These are phyloP conservation scores for Cygnus olor DNA, from an alignment of 2,797 vertebrate genomes.

Conservation along the genomic window DNA sequence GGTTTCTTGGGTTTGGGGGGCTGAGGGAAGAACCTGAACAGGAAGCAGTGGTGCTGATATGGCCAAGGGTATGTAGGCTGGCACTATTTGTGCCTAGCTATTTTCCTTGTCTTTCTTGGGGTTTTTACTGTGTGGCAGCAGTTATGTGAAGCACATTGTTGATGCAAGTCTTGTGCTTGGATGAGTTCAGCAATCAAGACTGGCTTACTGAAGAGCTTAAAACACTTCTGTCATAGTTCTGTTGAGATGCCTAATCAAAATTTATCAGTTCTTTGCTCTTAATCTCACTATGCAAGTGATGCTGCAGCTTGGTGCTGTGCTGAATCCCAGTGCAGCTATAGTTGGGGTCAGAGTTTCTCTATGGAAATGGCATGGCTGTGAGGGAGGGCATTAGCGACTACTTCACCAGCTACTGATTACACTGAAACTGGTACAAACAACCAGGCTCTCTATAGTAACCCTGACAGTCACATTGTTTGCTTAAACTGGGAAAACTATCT, in stretches of 20 bases:
- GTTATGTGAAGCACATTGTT: neutral
- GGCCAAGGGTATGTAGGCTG: neutral
- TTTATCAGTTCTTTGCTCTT: neutral
- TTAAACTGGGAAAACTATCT: neutral
- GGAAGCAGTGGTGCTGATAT: neutral
- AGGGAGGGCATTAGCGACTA: neutral
- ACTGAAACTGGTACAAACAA: neutral
- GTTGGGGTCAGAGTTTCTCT: neutral
- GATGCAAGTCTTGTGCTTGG: neutral
- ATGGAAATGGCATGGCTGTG: neutral
- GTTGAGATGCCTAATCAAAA: neutral
- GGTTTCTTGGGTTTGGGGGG: neutral
- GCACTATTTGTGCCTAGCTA: fast-evolving
- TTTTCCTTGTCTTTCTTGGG: neutral
- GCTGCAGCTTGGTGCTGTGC: neutral
- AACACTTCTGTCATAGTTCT: neutral
- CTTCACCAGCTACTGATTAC: neutral
- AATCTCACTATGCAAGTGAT: neutral
- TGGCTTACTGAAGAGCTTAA: neutral
- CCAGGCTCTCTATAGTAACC: neutral
- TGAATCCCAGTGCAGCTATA: neutral
- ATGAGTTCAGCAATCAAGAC: neutral
- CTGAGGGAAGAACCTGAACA: neutral
- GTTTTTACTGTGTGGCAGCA: neutral
- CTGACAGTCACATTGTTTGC: neutral